phyloP scores from a whole-genome alignment of 2,888 invertebrate genomes.

The Danaus chrysippus region DNA sequence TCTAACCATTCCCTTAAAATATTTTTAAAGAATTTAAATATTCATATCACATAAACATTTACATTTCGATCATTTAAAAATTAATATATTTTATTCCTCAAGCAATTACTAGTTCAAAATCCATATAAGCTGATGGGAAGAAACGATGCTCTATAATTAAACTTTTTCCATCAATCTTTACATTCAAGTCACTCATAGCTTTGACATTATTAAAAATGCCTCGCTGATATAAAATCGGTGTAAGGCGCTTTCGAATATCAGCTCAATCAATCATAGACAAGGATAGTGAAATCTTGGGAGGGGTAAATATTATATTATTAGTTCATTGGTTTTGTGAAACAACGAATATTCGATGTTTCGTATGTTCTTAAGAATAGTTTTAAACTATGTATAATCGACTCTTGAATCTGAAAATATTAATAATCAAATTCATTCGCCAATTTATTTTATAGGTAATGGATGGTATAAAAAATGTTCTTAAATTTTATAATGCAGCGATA shows the following conservation, averaged over 20 bases:
- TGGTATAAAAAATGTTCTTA: not conserved
- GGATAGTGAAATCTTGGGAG: not conserved
- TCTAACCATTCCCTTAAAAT: too few relatives aligned
- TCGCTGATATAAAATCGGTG: conserved; percentile 11
- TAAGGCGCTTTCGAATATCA: conserved; percentile 5
- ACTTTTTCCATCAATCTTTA: conserved; percentile 13
- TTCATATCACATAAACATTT: too few relatives aligned
- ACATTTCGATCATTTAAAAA: too few relatives aligned
- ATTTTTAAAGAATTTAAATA: too few relatives aligned
- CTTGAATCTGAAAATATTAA: too few relatives aligned
- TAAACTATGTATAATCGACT: too few relatives aligned
- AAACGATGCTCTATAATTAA: conserved; percentile 8
- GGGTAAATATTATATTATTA: not conserved
- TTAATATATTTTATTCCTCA: too few relatives aligned
- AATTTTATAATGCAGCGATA: not conserved
- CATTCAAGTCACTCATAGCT: conserved; percentile 7
- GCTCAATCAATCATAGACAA: conserved; percentile 14
- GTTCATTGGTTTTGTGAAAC: not conserved
- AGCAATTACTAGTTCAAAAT: too few relatives aligned
- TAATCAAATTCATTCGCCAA: too few relatives aligned
- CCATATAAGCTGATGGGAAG: not conserved
- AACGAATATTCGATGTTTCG: not conserved
- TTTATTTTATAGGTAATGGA: too few relatives aligned
- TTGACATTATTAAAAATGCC: conserved; percentile 23
- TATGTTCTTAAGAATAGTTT: too few relatives aligned